Base-by-base conservation (phyloP, 2,113 vertebrate species). In the Campylomormyrus tamandua region DNA sequence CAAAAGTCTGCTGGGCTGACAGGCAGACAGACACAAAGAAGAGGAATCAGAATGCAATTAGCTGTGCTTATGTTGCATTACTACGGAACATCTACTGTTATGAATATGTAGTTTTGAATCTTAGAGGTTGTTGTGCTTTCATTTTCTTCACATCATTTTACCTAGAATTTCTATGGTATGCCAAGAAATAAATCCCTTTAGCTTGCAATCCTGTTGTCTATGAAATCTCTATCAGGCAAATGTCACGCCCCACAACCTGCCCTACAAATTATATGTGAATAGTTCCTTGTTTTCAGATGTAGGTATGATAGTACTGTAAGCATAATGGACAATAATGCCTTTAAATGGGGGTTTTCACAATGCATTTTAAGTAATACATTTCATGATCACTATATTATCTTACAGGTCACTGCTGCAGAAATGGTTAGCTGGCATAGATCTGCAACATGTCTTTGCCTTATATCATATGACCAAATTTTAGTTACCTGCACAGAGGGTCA, bases 401-500 rank as follows among this genome's bases (percentile, higher is more conserved):
- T 77, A 77, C 15, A 39, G 35, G 31, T 80, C 74, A 80, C 74
- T 80, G 74, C 35, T 39, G 74, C 74, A 7, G 5, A 39, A 19
- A 80, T 80, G 35, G 35, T 8, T 39, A 19, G 15, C 13, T 0
- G 17, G 15, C 35, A 42, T 21, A 35, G 74, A 42, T 80, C 74
- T 77, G 74, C 6, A 77, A 77, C 74, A 39, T 17, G 11, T 77
- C 70, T 17, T 77, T 77, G 35, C 31, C 35, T 77, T 39, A 19
- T 6, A 39, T 39, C 11, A 49, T 50, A 53, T n/a, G 5, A 35
- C 15, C 21, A n/a, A 84, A 24, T 7, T 35, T 15, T 9, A 42
- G 7, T 85, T 93, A 96, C 98, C 98, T 95, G 96, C 98, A 99
- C 87, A 98, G 95, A 0, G 97, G 96, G 84, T 99, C 98, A 0